Evolutionary conservation across 2,797 vertebrate species (phyloP), one percentile per base, ranked within the genome.

Genomic region (Synanceia verrucosa): DNA sequence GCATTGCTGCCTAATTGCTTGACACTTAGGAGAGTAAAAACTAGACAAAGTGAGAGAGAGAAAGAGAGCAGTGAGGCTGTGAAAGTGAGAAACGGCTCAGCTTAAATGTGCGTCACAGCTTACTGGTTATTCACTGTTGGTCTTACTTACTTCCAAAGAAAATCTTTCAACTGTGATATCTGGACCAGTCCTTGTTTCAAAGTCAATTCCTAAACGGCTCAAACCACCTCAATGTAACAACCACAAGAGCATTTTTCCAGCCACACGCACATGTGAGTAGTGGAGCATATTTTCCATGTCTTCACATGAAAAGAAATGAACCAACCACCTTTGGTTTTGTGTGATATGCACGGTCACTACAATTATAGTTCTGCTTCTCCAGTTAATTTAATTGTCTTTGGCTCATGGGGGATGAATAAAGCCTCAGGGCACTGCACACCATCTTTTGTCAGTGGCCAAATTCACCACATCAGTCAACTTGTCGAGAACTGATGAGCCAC

Each of bases 381-480:
- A 67, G 75, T 81, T 85, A 83, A 86, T 83, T 85, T 74, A 83
- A 86, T 70, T 58, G 81, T 80, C 68, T 71, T 31, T 85, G 67
- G 81, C 78, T 84, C 76, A 50, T 3, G 21, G 62, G 71, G 76
- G 64, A 52, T 55, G 77, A 73, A 82, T 37, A 21, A 79, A 62
- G 74, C 73, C 76, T 46, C 47, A 44, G 70, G 16, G 65, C 39
- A 14, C 57, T 23, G 63, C 28, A 58, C 58, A 46, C 23, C 65
- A 6, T 39, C 53, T 46, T 71, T 26, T 64, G 71, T 61, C 71
- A 12, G 60, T 19, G 67, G 46, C 64, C 72, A 77, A 5, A 52
- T 12, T 44, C 51, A 28, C 53, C 39, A 60, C 29, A 44, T 31
- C 34, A 7, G 57, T 43, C 41, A 52, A 9, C 21, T 47, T 19